Evolutionary conservation across 2,888 invertebrate genomes (phyloP).

Genomic region (Stictocephala bisonia): DNA sequence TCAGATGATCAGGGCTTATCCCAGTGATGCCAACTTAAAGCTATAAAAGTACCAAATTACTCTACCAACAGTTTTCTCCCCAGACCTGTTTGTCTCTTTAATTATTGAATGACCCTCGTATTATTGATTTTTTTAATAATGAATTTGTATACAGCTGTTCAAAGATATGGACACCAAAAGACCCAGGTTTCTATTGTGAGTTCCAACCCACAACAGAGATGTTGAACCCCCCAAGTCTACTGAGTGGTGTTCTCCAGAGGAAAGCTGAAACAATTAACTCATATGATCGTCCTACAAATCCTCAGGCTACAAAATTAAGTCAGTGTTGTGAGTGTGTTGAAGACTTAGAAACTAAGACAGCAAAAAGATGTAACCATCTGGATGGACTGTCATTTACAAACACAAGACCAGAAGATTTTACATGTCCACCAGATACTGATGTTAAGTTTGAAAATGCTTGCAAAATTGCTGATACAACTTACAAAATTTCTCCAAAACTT

Average conservation of each 20-base stretch:
- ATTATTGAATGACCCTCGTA: no score
- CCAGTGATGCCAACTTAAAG: no score
- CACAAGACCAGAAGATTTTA: slow-evolving; percentile 6
- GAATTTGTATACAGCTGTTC: slow-evolving; percentile 35
- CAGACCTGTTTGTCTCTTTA: no score
- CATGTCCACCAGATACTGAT: not conserved
- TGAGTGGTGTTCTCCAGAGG: slow-evolving; percentile 13
- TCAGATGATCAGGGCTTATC: no score
- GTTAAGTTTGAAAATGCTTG: slow-evolving; percentile 28
- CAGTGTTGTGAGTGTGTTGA: slow-evolving; percentile 28
- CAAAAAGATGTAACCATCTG: slow-evolving; percentile 7
- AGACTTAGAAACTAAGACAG: slow-evolving; percentile 29
- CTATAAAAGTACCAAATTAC: no score
- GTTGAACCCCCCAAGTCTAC: slow-evolving; percentile 19
- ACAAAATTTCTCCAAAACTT: slow-evolving; percentile 6
- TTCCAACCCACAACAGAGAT: slow-evolving; percentile 18
- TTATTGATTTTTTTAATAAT: no score
- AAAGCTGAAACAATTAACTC: slow-evolving; percentile 23
- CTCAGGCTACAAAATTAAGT: not conserved
- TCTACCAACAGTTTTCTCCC: no score
- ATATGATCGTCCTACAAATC: not conserved
- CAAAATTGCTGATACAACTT: slow-evolving; percentile 3
- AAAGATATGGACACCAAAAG: slow-evolving; percentile 28
- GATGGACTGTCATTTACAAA: not conserved
- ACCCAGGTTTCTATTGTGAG: slow-evolving; percentile 27